phyloP scores from a whole-genome alignment of 2,888 invertebrate species.

The Marronus borbonicus region DNA sequence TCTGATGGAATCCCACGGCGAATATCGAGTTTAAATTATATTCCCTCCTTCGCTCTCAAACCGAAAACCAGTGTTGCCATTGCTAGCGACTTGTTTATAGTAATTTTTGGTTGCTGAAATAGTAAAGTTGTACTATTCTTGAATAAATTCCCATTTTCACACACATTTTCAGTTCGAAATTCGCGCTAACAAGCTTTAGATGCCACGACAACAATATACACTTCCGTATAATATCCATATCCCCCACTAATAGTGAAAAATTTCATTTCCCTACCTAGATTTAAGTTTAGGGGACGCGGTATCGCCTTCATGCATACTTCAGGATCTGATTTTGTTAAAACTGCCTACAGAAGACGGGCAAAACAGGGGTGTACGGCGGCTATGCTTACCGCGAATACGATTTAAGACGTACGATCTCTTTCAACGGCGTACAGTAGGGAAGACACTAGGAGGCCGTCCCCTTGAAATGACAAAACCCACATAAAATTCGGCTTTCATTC shows the following conservation, averaged over 20 bases:
- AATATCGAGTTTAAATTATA: conserved; percentile 8
- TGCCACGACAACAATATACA: no score
- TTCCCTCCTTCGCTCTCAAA: no score
- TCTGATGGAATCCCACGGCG: neutral
- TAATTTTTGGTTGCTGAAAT: no score
- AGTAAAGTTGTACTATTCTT: no score
- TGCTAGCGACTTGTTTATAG: no score
- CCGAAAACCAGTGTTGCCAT: no score
- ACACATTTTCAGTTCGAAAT: no score
- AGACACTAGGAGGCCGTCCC: neutral
- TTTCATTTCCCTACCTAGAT: neutral
- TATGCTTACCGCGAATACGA: neutral
- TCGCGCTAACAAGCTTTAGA: no score
- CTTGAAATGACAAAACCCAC: conserved; percentile 14
- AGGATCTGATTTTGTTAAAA: conserved; percentile 17
- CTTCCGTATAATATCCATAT: no score
- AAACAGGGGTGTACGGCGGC: neutral
- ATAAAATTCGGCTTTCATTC: conserved; percentile 5
- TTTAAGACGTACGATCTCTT: neutral
- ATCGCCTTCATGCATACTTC: conserved; percentile 14
- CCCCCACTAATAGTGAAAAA: neutral
- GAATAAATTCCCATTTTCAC: no score
- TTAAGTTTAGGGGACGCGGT: neutral
- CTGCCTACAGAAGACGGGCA: neutral
- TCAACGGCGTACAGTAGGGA: no score